phyloP scores from a whole-genome alignment of 2,113 vertebrate species.

The Thinocorus orbignyianus region DNA sequence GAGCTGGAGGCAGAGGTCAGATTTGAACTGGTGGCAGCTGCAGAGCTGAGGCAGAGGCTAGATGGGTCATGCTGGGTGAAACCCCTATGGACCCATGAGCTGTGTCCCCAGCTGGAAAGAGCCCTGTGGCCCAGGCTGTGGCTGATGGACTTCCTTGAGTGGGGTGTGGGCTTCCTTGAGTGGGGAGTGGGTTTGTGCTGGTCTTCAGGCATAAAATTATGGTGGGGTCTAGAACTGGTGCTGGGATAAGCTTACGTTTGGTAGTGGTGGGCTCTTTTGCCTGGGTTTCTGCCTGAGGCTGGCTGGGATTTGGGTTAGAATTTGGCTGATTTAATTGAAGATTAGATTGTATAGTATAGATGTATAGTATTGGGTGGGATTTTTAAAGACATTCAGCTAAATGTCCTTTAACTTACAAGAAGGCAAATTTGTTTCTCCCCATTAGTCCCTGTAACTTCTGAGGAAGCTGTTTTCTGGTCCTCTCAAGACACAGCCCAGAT shows the following conservation, averaged over 20 bases:
- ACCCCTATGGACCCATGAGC: fast-evolving
- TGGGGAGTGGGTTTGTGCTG: background rate
- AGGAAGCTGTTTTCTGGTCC: background rate
- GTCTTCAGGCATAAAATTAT: background rate
- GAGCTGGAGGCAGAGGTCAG: background rate
- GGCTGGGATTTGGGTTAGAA: background rate
- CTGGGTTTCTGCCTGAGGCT: background rate
- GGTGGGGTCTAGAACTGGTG: background rate
- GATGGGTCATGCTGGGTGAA: background rate
- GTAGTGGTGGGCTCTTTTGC: background rate
- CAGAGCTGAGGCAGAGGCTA: background rate
- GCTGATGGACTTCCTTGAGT: background rate
- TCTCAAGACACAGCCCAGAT: background rate
- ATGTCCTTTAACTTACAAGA: background rate
- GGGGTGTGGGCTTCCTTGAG: background rate
- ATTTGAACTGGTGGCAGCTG: background rate
- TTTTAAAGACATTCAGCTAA: background rate
- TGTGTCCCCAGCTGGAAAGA: background rate
- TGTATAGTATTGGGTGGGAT: background rate
- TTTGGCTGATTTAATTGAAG: background rate
- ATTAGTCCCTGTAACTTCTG: background rate
- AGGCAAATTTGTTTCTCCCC: background rate
- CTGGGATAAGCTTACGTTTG: fast-evolving
- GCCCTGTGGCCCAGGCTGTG: background rate
- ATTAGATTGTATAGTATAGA: background rate